Evolutionary conservation across 2,113 vertebrate species (phyloP), one percentile per base, ranked within the genome.

Genomic region (Mungos mungo): DNA sequence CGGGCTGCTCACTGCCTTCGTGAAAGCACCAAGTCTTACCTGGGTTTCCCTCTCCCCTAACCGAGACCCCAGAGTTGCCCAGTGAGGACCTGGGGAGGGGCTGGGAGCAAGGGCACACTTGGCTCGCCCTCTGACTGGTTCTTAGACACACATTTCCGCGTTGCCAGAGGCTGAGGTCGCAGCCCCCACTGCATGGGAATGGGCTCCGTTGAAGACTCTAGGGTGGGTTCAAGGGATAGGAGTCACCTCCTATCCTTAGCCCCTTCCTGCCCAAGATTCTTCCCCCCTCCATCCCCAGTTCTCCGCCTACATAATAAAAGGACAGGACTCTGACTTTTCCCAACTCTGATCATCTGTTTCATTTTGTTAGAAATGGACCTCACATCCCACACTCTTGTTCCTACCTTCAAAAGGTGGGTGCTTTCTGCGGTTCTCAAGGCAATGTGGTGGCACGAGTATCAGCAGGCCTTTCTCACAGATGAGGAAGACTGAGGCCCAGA

Each of bases 31-130:
- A 0, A 13, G n/a, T 35, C 29, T 81, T n/a, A 16, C 35, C 10
- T 21, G 27, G 50, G 25, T 47, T 52, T 16, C 33, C 38, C 12
- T 12, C 33, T 19, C 0, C 12, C 33, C 31, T 15, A 33, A 45
- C 23, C 11, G 21, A 65, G 41, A 21, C 68, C 50, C 41, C 25
- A 25, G 79, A 79, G 47, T 23, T 29, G 9, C 81, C 19, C 6
- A 4, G 68, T 50, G 15, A 11, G 66, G 15, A 7, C 0, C 0
- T 7, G n/a, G 7, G 29, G 35, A 33, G 25, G 41, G 29, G 27
- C 33, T 81, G 47, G 60, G 35, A 38, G 1, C 2, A 1, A 33
- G 35, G n/a, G 7, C 25, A 25, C 0, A 4, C 27, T 0, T 3
- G 21, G 72, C 12, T 2, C 33, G 15, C 72, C 25, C n/a, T 21